Conservation (phyloP, 2,797 vertebrate genomes). For the Austrolebias charrua region DNA sequence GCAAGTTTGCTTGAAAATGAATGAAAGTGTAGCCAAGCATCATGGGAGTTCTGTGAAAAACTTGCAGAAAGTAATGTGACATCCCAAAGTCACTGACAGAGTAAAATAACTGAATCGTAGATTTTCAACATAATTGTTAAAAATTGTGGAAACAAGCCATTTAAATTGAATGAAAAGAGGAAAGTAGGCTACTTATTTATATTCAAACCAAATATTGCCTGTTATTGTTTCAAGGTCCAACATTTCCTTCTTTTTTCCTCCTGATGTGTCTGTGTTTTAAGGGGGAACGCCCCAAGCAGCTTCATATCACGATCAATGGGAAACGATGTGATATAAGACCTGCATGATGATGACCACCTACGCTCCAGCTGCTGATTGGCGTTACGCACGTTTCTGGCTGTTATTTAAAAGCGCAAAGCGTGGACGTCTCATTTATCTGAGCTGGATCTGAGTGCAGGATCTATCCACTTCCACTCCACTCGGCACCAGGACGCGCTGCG, state of each 20-base stretch:
- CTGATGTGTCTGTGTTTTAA: conserved; percentile 16
- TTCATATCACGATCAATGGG: conserved; percentile 58
- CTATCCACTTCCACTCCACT: conserved; percentile 34
- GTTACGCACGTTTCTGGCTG: conserved; percentile 71
- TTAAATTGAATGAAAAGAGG: no score
- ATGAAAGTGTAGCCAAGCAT: background rate
- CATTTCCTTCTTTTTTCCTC: conserved; percentile 9
- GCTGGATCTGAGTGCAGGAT: conserved; percentile 52
- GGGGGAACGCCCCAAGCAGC: conserved; percentile 23
- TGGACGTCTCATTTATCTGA: conserved; percentile 54
- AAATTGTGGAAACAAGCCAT: no score
- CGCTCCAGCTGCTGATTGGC: conserved; percentile 80
- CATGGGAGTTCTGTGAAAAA: no score
- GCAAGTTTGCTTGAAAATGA: background rate
- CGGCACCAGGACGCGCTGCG: conserved; percentile 35
- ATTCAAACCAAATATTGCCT: background rate
- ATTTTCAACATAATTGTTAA: no score
- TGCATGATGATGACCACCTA: conserved; percentile 75
- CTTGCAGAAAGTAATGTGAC: no score
- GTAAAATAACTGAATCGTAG: no score
- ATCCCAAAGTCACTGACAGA: no score
- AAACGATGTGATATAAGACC: conserved; percentile 58
- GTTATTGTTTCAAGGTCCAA: background rate
- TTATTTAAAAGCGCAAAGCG: conserved; percentile 73
- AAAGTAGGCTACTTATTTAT: no score